These are phyloP conservation scores for Salminus brasiliensis DNA, from an alignment of 2,113 vertebrate species.

Conservation along the genomic window DNA sequence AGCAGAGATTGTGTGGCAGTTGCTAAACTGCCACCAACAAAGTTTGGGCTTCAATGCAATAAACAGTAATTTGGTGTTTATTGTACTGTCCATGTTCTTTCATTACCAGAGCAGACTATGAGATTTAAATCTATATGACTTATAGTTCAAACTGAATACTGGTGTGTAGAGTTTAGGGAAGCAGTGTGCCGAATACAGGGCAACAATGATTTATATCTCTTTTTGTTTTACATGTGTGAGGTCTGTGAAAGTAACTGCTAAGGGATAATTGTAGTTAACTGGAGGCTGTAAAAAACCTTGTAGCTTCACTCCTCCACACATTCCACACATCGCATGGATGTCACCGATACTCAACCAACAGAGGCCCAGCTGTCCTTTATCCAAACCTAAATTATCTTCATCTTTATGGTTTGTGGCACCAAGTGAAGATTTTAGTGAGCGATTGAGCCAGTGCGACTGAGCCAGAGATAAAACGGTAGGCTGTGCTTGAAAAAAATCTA, in stretches of 20 bases:
- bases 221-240: background rate
- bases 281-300: background rate
- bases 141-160: no score
- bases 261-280: background rate
- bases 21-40: no score
- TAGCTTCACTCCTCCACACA: background rate
- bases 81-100: no score
- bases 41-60: no score
- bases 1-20: no score
- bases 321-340: background rate
- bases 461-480: background rate
- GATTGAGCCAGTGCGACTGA: background rate
- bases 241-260: background rate
- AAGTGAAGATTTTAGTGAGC: background rate
- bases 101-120: no score
- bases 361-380: background rate
- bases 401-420: background rate
- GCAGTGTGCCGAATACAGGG: background rate
- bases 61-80: no score
- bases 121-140: no score
- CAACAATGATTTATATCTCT: background rate
- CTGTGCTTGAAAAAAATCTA: background rate
- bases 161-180: background rate
- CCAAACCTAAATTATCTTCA: background rate
- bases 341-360: background rate